phyloP scores from a whole-genome alignment of 1,140 invertebrate genomes.

The Megalopta genalis region DNA sequence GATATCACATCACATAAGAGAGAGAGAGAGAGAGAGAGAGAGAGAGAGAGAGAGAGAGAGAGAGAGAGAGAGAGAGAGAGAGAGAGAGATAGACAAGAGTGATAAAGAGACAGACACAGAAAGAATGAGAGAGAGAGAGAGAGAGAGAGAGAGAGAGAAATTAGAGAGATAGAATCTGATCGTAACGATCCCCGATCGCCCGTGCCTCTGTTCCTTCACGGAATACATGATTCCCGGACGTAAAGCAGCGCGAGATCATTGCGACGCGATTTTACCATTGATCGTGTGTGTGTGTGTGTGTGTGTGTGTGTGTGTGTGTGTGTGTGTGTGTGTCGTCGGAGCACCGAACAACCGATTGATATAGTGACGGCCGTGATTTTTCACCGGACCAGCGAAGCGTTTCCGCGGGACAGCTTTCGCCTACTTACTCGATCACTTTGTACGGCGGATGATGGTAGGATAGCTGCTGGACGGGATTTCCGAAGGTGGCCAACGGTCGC shows the following conservation, averaged over 20 bases:
- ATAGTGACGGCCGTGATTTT: too few relatives aligned
- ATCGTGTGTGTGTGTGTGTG: too few relatives aligned
- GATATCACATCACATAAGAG: too few relatives aligned
- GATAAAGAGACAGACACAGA: background rate
- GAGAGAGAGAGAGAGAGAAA: conserved; percentile 36
- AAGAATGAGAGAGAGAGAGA: too few relatives aligned
- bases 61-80: background rate
- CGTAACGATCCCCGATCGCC: too few relatives aligned
- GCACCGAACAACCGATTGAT: too few relatives aligned
- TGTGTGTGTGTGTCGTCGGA: too few relatives aligned
- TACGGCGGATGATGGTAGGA: conserved; percentile 77
- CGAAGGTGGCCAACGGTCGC: conserved; percentile 86
- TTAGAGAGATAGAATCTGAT: conserved; percentile 16
- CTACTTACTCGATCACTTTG: conserved; percentile 86
- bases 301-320: too few relatives aligned
- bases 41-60: background rate
- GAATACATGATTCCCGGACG: background rate
- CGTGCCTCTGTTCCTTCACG: too few relatives aligned
- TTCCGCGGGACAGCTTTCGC: background rate
- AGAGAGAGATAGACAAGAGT: background rate
- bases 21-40: conserved; percentile 25
- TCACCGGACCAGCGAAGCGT: too few relatives aligned
- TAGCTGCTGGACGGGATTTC: conserved; percentile 81
- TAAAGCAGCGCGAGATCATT: background rate
- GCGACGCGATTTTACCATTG: conserved; percentile 6